Percentiles rank a stretch among this genome's conserved stretches.
phyloP scores from a whole-genome alignment of 2,113 vertebrate genomes.

The Orientallactaga bullata region DNA sequence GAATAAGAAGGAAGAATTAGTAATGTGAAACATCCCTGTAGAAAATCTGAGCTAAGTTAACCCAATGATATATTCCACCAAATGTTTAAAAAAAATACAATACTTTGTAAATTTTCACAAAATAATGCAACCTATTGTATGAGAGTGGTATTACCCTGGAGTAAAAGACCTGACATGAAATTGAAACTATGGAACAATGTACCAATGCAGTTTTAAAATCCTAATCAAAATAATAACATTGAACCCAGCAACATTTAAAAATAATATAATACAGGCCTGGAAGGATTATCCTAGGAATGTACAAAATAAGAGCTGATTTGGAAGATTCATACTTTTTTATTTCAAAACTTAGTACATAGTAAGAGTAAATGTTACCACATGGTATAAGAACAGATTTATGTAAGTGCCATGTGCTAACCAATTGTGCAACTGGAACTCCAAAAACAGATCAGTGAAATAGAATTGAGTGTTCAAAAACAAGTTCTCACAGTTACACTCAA shows the following conservation, averaged over 20 bases:
- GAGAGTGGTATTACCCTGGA: not conserved
- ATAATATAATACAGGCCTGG: not conserved
- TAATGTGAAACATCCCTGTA: not conserved
- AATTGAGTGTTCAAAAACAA: not conserved
- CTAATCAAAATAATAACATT: not conserved
- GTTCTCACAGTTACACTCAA: not conserved
- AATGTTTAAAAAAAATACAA: not conserved
- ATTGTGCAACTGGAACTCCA: too few relatives aligned
- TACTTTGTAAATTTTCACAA: not conserved
- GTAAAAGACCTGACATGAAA: not conserved
- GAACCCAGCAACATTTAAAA: not conserved
- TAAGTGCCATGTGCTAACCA: too few relatives aligned
- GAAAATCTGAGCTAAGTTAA: not conserved
- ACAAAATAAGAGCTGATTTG: not conserved
- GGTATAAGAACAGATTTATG: not conserved
- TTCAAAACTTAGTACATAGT: not conserved
- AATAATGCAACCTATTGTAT: not conserved
- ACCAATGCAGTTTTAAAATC: not conserved
- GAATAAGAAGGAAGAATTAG: not conserved
- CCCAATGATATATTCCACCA: not conserved
- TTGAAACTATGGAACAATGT: not conserved
- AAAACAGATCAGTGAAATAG: not conserved
- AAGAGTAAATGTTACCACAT: not conserved
- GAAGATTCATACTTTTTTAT: not conserved
- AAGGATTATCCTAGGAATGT: not conserved